Conservation (phyloP, 37 sponge, comb jelly and placozoan genomes). For the Eunapius fragilis region DNA sequence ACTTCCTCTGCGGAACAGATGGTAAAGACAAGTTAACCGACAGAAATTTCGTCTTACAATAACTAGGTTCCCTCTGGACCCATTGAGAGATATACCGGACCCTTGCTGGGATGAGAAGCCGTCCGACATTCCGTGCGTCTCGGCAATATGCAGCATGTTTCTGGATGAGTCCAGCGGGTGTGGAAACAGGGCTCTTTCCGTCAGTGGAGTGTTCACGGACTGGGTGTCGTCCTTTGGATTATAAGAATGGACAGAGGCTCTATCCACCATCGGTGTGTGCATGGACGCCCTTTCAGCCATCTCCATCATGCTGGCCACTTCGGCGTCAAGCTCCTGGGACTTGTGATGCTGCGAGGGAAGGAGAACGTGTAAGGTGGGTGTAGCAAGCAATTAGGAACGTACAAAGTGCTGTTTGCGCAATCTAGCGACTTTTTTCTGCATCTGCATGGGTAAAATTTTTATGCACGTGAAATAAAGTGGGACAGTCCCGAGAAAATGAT, state of each 20-base stretch:
- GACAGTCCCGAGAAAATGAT: no score
- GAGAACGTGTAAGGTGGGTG: background rate
- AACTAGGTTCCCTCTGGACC: background rate
- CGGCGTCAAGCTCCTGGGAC: constrained; percentile 63
- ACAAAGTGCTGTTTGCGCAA: constrained; percentile 1
- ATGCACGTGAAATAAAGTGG: no score
- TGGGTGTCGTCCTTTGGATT: background rate
- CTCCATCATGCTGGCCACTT: constrained; percentile 77
- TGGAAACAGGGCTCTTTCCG: background rate
- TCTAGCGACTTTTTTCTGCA: constrained; percentile 1
- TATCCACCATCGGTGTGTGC: background rate
- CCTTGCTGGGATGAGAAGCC: background rate
- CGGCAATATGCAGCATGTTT: background rate
- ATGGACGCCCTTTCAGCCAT: constrained; percentile 54
- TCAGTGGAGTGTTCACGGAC: background rate
- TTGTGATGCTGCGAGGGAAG: constrained; percentile 16
- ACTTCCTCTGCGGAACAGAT: background rate
- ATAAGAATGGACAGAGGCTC: background rate
- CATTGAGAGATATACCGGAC: background rate
- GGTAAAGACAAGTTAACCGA: background rate
- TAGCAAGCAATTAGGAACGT: background rate
- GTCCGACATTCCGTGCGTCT: background rate
- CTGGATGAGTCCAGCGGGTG: background rate
- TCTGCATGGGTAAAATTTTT: background rate
- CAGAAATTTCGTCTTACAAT: background rate